Evolutionary conservation across 2,888 invertebrate genomes (phyloP), one percentile per base, ranked within the genome.

Genomic region (Cyaniris semiargus): DNA sequence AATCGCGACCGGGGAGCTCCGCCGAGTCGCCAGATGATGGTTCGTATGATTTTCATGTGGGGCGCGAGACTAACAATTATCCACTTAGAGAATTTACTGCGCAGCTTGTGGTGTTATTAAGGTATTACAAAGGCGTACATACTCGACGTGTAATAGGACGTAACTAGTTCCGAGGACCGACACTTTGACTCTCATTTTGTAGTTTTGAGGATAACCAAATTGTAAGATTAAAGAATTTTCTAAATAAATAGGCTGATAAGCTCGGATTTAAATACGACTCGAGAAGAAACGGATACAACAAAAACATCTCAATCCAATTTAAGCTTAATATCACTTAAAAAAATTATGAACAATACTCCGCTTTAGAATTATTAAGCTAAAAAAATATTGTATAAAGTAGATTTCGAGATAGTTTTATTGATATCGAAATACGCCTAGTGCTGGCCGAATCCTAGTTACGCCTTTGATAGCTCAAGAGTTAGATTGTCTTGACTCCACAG

Each of bases 1-100:
- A 84, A 85, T 85, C 85, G 80, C 89, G 88, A 90, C 90, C 85
- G 89, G 86, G 85, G 85, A 83, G 82, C 83, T 83, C 81, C 81
- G 83, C 84, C 85, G 83, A 86, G 87, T 88, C 88, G 87, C 86
- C 85, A 83, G 70, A 75, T 79, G 77, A 80, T 82, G 82, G 81
- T 80, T 76, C 48, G 72, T 72, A 48, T 23, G 72, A 48, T 44
- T 72, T 72, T 21, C 44, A 15, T 31, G 66, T 18, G 23, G 72
- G 74, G 74, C 74, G 74, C 23, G 23, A 74, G 48, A 23, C 48
- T 13, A 44, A 72, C 72, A 72, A 48, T 23, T 72, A 72, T 72
- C 44, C 72, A 72, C 27, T 48, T 70, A 38, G 34, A 1, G 70
- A 34, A 70, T 34, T 74, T 53, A 74, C 48, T 48, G 48, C 21